Base-by-base conservation (phyloP, 2,888 invertebrate genomes). In the Acrobeloides nanus region DNA sequence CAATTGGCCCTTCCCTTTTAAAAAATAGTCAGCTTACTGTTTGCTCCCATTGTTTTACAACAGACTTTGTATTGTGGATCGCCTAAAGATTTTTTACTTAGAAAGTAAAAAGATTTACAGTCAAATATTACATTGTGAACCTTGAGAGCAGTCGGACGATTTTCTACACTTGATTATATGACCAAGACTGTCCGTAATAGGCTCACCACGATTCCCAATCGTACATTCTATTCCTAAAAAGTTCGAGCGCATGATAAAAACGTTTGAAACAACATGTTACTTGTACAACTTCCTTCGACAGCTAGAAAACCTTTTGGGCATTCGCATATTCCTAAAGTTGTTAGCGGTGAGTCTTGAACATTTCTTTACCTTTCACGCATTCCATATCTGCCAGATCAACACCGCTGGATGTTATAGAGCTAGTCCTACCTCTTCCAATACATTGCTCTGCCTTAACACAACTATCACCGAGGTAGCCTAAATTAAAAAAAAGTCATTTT, bases 41-140 rank as follows among this genome's bases (percentile, higher is more conserved):
- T 69, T 10, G 53, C 55, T 55, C 69, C 68, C n/a, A n/a, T n/a
- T n/a, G n/a, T n/a, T 37, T 61, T 64, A 49, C 69, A 68, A 50
- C 69, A 68, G 5, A 68, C 65, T 21, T 58, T 52, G 18, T 50
- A 51, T 33, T 50, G 57, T 27, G 65, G 65, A 49, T 68, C 69
- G 43, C 69, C 68, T 52, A 69, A 59, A 20, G 60, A 61, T 4
- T n/a, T n/a, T n/a, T n/a, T n/a, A n/a, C n/a, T n/a, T n/a, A n/a
- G n/a, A n/a, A n/a, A n/a, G n/a, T n/a, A n/a, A n/a, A n/a, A n/a
- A n/a, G n/a, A n/a, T n/a, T n/a, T n/a, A n/a, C n/a, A n/a, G n/a
- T n/a, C n/a, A n/a, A n/a, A n/a, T n/a, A n/a, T n/a, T n/a, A n/a
- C n/a, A n/a, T n/a, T n/a, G n/a, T n/a, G n/a, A n/a, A 21, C 60